Conservation (phyloP, 2,113 vertebrate species). For the Nymphicus hollandicus region DNA sequence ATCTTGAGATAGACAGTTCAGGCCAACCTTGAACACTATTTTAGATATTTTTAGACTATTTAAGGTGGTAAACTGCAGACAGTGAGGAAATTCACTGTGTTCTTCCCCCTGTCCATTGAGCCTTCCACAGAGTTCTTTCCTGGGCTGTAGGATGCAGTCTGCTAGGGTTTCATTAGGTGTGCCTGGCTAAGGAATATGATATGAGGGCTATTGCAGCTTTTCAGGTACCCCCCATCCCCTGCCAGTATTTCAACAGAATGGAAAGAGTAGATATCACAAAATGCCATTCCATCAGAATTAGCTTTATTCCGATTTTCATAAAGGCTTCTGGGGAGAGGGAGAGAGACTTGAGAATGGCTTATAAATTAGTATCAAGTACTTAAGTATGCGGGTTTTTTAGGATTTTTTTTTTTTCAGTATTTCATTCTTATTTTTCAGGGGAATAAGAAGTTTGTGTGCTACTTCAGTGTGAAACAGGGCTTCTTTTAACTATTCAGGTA, state of each 20-base stretch:
- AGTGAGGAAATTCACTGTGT: background rate
- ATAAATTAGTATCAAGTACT: background rate
- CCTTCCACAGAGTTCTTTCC: background rate
- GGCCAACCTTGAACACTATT: background rate
- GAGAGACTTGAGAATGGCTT: background rate
- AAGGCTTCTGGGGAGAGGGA: background rate
- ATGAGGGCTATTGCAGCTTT: background rate
- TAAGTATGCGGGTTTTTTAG: background rate
- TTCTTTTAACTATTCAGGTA: background rate
- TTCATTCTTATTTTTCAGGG: background rate
- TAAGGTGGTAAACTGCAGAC: background rate
- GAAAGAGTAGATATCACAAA: background rate
- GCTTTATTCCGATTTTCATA: background rate
- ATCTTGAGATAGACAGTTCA: background rate
- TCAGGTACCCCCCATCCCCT: accelerated
- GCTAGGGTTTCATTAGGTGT: background rate
- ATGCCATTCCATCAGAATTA: background rate
- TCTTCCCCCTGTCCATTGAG: background rate
- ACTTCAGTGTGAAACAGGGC: background rate
- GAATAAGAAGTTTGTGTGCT: background rate
- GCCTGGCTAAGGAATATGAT: background rate
- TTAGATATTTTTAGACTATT: background rate
- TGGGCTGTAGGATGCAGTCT: background rate
- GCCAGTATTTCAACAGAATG: background rate
- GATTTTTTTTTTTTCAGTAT: background rate